Evolutionary conservation across 2,113 vertebrate genomes (phyloP).

Genomic region (Lonchura striata): DNA sequence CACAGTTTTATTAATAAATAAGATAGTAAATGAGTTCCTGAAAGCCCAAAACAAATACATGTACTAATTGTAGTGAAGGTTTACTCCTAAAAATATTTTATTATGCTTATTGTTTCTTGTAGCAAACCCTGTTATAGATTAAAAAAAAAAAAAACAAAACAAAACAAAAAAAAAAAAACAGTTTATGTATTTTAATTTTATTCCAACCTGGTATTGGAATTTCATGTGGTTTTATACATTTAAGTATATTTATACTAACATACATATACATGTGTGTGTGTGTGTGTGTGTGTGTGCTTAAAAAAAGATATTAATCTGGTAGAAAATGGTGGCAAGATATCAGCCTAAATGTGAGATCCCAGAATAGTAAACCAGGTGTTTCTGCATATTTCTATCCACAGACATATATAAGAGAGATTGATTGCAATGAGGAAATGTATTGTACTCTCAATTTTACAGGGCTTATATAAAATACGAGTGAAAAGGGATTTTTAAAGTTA

Average conservation of each 20-base stretch:
- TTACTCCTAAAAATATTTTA: not conserved
- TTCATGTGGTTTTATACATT: not conserved
- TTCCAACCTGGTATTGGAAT: not conserved
- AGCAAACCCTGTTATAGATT: not conserved
- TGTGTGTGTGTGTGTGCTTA: not conserved
- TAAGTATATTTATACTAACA: not conserved
- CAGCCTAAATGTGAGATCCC: not conserved
- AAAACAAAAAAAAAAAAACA: no score
- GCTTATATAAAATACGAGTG: not conserved
- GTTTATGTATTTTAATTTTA: not conserved
- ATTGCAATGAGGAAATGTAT: not conserved
- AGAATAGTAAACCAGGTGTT: not conserved
- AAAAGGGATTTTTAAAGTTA: conserved; percentile 33
- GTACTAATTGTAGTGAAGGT: not conserved
- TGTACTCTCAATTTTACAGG: conserved; percentile 9
- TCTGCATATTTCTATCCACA: not conserved
- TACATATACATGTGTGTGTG: rapidly evolving
- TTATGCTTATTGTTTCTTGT: not conserved
- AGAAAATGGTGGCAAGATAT: not conserved
- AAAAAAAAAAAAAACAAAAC: not conserved
- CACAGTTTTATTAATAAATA: not conserved
- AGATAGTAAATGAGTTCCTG: not conserved
- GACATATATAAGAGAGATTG: not conserved
- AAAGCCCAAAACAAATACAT: not conserved
- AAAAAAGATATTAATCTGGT: not conserved